These are phyloP conservation scores for Eupeodes luniger DNA, from an alignment of 2,888 invertebrate species.

Conservation along the genomic window DNA sequence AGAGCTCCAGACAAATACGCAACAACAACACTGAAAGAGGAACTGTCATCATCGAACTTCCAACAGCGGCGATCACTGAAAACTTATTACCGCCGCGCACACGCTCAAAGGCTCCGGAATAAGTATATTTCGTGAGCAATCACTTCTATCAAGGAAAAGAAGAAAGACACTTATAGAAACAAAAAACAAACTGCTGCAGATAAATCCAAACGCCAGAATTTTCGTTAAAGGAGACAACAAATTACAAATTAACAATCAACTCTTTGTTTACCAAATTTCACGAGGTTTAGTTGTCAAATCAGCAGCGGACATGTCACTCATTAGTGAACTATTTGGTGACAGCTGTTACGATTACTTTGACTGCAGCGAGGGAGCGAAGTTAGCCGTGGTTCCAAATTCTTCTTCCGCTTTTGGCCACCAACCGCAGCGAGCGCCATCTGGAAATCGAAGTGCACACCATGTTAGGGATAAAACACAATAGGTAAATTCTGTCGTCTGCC, in stretches of 20 bases:
- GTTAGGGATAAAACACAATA: neutral
- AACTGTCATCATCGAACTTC: constrained; percentile 4
- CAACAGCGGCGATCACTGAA: neutral
- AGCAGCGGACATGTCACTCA: neutral
- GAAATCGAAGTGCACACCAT: neutral
- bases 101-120: constrained; percentile 1
- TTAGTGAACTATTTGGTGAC: constrained; percentile 8
- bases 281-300: neutral
- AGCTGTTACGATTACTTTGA: constrained; percentile 7
- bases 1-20: constrained; percentile 9
- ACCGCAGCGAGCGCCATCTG: neutral
- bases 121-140: constrained; percentile 16
- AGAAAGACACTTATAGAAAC: neutral
- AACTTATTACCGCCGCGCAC: neutral
- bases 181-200: neutral
- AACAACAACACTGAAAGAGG: constrained; percentile 1
- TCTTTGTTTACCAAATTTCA: constrained; percentile 4
- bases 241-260: neutral
- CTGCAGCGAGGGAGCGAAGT: constrained; percentile 27
- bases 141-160: neutral
- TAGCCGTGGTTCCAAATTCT: neutral
- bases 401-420: neutral
- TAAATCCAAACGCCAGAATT: too few species aligned
- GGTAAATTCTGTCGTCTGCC: constrained; percentile 14
- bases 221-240: neutral